phyloP scores from a whole-genome alignment of 2,797 vertebrate species.

The Morelia viridis region DNA sequence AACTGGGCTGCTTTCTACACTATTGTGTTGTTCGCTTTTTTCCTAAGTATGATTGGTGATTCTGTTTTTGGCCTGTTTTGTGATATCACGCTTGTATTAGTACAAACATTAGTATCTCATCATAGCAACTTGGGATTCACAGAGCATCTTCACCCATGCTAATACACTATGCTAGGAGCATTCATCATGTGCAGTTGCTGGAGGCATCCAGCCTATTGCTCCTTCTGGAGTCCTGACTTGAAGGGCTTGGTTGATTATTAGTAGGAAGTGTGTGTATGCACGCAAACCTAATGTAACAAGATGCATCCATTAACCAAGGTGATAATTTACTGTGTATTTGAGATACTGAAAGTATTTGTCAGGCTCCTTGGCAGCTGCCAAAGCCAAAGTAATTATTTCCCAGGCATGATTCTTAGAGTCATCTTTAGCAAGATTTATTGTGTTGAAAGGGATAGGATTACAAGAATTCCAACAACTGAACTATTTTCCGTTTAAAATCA shows the following conservation, averaged over 20 bases:
- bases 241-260: neutral
- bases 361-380: neutral
- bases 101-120: neutral
- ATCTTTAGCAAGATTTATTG: neutral
- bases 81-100: neutral
- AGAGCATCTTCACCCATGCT: neutral
- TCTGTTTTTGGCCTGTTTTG: neutral
- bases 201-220: neutral
- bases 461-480: too few species aligned
- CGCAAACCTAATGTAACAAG: neutral
- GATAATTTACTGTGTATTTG: neutral
- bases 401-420: neutral
- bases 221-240: neutral
- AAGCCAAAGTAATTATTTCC: neutral
- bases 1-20: neutral
- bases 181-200: neutral
- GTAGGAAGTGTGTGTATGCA: neutral
- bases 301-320: neutral
- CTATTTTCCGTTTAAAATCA: neutral
- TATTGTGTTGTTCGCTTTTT: neutral
- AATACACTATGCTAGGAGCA: neutral
- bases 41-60: neutral
- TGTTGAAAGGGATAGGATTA: neutral
- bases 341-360: neutral
- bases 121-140: neutral